Evolutionary conservation across 2,797 vertebrate genomes (phyloP).

Genomic region (Typhlichthys subterraneus): DNA sequence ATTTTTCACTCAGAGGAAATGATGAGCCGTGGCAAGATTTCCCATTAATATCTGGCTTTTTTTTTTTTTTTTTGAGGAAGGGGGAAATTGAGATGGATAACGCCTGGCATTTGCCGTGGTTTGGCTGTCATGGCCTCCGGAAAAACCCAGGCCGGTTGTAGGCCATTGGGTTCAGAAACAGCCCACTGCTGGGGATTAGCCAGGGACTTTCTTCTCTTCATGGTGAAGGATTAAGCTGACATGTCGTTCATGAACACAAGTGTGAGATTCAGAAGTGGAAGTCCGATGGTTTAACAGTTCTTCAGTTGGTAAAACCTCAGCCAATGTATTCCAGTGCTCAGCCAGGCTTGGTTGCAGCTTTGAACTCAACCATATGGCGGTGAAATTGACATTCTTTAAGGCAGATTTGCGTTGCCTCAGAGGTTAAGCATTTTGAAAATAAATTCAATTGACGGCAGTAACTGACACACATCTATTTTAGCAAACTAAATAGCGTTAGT

Average conservation of each 20-base stretch:
- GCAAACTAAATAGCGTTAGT: constrained; percentile 36
- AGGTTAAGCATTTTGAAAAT: constrained; percentile 27
- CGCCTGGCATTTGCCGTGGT: constrained; percentile 28
- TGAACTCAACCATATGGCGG: constrained; percentile 10
- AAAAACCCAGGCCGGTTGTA: constrained; percentile 10
- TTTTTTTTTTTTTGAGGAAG: constrained; percentile 27
- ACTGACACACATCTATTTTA: constrained; percentile 34
- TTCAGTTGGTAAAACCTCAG: constrained; percentile 11
- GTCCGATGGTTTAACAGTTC: constrained; percentile 18
- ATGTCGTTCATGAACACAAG: constrained; percentile 40
- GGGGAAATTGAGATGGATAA: constrained; percentile 68
- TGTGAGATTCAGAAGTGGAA: constrained; percentile 19
- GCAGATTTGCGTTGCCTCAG: constrained; percentile 30
- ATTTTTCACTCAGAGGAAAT: constrained; percentile 62
- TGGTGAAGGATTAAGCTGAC: constrained; percentile 39
- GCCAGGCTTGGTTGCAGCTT: constrained; percentile 31
- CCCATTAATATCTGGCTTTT: constrained; percentile 65
- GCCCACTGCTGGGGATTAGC: constrained; percentile 44
- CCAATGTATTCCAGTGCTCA: constrained; percentile 2
- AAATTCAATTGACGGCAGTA: constrained; percentile 13
- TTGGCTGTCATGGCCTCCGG: constrained; percentile 16
- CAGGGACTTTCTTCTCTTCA: constrained; percentile 37
- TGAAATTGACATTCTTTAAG: constrained; percentile 15
- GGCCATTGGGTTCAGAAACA: constrained; percentile 25
- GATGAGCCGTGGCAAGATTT: constrained; percentile 57